Percentiles rank a stretch among this genome's conserved stretches.
phyloP scores from a whole-genome alignment of 2,113 vertebrate genomes.

The Rhizomys pruinosus region DNA sequence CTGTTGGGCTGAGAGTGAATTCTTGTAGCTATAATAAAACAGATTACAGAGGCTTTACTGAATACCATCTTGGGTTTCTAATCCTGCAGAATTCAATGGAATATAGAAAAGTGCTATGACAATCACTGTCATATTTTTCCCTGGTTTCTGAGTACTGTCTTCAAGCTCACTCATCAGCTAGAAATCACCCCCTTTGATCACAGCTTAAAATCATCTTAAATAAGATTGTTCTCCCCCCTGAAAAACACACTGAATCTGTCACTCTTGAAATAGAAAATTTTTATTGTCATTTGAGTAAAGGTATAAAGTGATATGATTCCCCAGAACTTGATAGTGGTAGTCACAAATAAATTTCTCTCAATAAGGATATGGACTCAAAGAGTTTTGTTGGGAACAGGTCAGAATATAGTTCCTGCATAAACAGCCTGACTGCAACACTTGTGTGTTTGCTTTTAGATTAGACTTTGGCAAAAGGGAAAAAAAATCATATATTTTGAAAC shows the following conservation, averaged over 20 bases:
- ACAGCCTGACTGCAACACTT: not conserved
- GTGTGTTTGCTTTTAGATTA: not conserved
- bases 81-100: constrained; percentile 39
- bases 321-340: not conserved
- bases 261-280: constrained; percentile 9
- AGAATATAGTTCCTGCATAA: not conserved
- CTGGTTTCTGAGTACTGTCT: not conserved
- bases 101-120: not conserved
- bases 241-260: not conserved
- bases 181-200: not conserved
- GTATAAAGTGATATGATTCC: not conserved
- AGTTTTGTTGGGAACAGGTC: not conserved
- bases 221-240: not conserved
- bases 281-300: constrained; percentile 13
- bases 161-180: not conserved
- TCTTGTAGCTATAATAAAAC: not conserved
- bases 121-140: not conserved
- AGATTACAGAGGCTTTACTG: not conserved
- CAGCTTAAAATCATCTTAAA: constrained; percentile 42
- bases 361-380: not conserved
- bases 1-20: constrained; percentile 1
- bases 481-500: not conserved
- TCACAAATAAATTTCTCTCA: not conserved
- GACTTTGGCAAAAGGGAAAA: not conserved
- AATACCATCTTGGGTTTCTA: constrained; percentile 34